Base-by-base conservation (phyloP, 2,888 invertebrate species). In the Ptilodon capucinus region DNA sequence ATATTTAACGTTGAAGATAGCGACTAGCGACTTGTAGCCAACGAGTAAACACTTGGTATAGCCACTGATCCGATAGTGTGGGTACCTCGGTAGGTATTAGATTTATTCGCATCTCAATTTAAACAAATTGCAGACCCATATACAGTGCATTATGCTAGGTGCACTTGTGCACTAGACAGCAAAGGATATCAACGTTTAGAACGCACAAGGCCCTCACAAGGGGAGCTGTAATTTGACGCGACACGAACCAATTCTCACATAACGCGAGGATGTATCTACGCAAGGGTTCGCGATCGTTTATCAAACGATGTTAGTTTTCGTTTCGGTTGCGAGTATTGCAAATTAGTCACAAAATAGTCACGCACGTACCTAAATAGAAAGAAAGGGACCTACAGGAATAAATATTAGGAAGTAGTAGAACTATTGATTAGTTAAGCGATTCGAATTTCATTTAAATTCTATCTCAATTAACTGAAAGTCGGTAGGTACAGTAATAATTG, bases 131-230 rank as follows among this genome's bases (percentile, higher is more conserved):
- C 19, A 38, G 7, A 13, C 1, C 2, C 9, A 38, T 38, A 13
- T 13, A 38, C n/a, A 35, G 17, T 35, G 9, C 35, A 9, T 1
- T 32, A n/a, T n/a, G n/a, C n/a, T n/a, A 32, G 7, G 30, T 48
- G 46, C 47, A 39, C 18, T 34, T 21, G 19, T 16, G 46, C 44
- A 43, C 32, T 21, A 40, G 42, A 25, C 38, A 21, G 40, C 54
- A 38, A 65, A 71, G 79, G 75, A 78, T 72, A 69, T 74, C 47
- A 54, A 44, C 62, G 67, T 64, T 76, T 73, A 72, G 62, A 61
- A 64, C 65, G 64, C 65, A 55, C 58, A 57, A 57, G 73, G 75
- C 76, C 73, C 65, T 65, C 65, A 55, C 58, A 57, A 57, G 73
- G 75, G 76, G 73, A 69, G 58, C 61, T 55, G 52, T 52, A 52